Percentiles rank a stretch among this genome's conserved stretches.
Evolutionary conservation across 2,888 invertebrate genomes (phyloP).

Genomic region (Agrochola litura): DNA sequence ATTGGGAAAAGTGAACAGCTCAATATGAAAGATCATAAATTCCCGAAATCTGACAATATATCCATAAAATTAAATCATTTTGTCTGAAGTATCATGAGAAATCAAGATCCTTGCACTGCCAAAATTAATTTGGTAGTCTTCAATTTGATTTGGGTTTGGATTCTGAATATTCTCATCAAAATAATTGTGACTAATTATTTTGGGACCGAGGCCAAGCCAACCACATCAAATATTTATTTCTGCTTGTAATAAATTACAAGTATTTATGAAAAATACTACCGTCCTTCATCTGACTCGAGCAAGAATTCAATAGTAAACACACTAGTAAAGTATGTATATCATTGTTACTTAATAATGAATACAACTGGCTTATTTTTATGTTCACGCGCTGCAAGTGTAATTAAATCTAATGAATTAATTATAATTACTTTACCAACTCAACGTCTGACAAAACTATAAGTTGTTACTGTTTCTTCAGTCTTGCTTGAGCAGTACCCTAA

Average conservation of each 20-base stretch:
- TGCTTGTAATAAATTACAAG: conserved; percentile 39
- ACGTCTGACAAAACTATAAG: conserved; percentile 36
- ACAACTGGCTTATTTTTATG: conserved; percentile 26
- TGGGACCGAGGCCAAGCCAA: conserved; percentile 42
- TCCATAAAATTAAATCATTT: background rate
- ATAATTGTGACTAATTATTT: conserved; percentile 45
- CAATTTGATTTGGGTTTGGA: conserved; percentile 8
- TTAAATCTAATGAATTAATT: conserved; percentile 58
- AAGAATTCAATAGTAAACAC: conserved; percentile 28
- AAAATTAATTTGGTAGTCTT: conserved; percentile 17
- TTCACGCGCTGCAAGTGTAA: conserved; percentile 35
- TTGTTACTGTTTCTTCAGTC: conserved; percentile 9
- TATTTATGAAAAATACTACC: conserved; percentile 30
- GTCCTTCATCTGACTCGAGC: conserved; percentile 31
- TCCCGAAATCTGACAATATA: background rate
- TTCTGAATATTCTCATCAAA: conserved; percentile 34
- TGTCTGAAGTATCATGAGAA: background rate
- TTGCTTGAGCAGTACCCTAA: background rate
- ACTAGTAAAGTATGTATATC: conserved; percentile 19
- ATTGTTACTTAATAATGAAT: conserved; percentile 32
- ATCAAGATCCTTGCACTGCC: conserved; percentile 4
- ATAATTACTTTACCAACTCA: conserved; percentile 61
- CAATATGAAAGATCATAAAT: background rate
- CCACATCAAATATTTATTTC: conserved; percentile 25
- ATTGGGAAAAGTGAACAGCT: too few species aligned